A percentile compares a stretch with the other conserved stretches of the same genome.
Evolutionary conservation across 2,888 invertebrate genomes (phyloP).

Genomic region (Tetragonula carbonaria): DNA sequence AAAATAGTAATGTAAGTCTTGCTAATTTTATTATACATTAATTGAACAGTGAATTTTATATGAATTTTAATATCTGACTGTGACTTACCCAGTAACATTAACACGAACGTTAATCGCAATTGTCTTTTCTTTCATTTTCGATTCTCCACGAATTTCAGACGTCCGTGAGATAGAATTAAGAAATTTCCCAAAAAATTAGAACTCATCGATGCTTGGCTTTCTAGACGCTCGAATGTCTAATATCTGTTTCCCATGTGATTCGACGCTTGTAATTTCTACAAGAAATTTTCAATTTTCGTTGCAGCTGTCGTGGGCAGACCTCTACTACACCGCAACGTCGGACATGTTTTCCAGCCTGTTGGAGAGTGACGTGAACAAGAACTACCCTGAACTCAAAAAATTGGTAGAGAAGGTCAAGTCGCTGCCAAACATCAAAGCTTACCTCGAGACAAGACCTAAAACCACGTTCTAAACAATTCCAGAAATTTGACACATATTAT

Average conservation of each 20-base stretch:
- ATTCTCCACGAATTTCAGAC: background rate
- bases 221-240: no score
- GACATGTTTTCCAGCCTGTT: slow-evolving; percentile 78
- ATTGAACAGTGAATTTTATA: no score
- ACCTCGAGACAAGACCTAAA: slow-evolving; percentile 79
- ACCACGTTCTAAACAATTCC: slow-evolving; percentile 55
- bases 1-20: no score
- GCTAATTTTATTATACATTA: no score
- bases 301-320: slow-evolving; percentile 83
- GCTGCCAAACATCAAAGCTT: slow-evolving; percentile 83
- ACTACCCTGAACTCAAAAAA: slow-evolving; percentile 83
- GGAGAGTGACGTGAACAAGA: slow-evolving; percentile 78
- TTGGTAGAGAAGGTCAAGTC: slow-evolving; percentile 80
- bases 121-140: background rate
- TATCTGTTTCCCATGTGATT: background rate
- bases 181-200: background rate
- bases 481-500: no score
- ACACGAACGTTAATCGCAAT: no score
- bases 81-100: no score
- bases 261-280: background rate
- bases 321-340: slow-evolving; percentile 81
- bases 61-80: no score
- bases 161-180: background rate
- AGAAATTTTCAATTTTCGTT: background rate
- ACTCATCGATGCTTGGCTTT: background rate